phyloP scores from a whole-genome alignment of 1,140 invertebrate genomes.

The Scaptodrosophila lebanonensis region DNA sequence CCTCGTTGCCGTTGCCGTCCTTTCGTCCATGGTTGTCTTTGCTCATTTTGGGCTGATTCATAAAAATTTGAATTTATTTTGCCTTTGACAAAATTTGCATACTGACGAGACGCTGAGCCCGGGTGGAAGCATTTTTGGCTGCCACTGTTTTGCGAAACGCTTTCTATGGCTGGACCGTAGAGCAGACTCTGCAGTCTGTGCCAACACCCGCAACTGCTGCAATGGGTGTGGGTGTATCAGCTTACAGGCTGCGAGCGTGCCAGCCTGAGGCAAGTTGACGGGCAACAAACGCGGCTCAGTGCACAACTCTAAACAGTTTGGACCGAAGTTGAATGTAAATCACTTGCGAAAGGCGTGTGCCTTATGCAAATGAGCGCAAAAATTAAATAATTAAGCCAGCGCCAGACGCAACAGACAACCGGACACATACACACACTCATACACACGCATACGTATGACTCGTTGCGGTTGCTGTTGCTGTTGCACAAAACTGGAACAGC shows the following conservation, averaged over 20 bases:
- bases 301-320: constrained; percentile 43
- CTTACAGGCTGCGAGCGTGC: constrained; percentile 7
- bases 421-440: constrained; percentile 11
- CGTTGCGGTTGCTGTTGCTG: constrained; percentile 17
- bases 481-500: constrained; percentile 69
- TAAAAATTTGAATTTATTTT: constrained; percentile 67
- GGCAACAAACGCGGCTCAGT: constrained; percentile 24
- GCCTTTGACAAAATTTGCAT: constrained; percentile 51
- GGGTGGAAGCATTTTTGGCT: too few relatives aligned
- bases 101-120: too few relatives aligned
- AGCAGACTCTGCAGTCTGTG: too few relatives aligned
- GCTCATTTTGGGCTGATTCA: constrained; percentile 52
- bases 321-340: constrained; percentile 57
- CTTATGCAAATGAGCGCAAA: constrained; percentile 61
- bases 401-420: constrained; percentile 18
- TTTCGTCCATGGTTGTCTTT: too few relatives aligned
- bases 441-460: constrained; percentile 31
- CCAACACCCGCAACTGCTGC: neutral
- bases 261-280: constrained; percentile 12
- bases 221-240: constrained; percentile 19
- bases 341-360: constrained; percentile 44
- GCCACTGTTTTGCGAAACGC: too few relatives aligned
- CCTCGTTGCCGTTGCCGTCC: too few relatives aligned
- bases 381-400: constrained; percentile 73
- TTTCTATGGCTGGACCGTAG: constrained; percentile 1